Conservation (phyloP, 2,888 invertebrate species). For the Euproctis similis region DNA sequence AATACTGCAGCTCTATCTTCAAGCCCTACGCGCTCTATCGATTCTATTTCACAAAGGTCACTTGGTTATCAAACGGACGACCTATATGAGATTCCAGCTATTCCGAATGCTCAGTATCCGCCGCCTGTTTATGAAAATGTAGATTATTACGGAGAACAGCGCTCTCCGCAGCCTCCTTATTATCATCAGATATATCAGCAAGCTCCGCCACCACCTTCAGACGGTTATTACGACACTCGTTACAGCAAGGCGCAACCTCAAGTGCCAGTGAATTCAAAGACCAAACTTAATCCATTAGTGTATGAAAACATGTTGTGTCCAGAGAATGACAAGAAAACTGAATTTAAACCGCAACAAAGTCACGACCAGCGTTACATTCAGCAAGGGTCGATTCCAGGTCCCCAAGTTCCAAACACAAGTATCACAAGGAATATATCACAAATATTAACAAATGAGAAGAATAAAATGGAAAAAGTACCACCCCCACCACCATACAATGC, state of each 20-base stretch:
- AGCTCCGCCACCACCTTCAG: conserved; percentile 55
- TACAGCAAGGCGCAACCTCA: conserved; percentile 89
- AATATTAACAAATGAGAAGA: conserved; percentile 56
- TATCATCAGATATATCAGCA: conserved; percentile 76
- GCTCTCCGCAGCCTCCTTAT: conserved; percentile 75
- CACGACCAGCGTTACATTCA: conserved; percentile 58
- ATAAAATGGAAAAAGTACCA: conserved; percentile 72
- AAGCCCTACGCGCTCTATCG: conserved; percentile 78
- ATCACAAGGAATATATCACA: conserved; percentile 46
- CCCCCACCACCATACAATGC: conserved; percentile 62
- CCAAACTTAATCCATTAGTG: conserved; percentile 53
- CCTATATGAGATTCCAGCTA: conserved; percentile 62
- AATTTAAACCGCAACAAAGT: conserved; percentile 47
- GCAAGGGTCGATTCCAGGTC: conserved; percentile 59
- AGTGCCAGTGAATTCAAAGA: conserved; percentile 78
- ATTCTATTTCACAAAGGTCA: conserved; percentile 78
- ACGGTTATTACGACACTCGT: conserved; percentile 70
- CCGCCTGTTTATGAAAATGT: conserved; percentile 86
- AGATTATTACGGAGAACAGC: conserved; percentile 82
- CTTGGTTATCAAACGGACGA: conserved; percentile 66
- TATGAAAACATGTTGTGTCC: conserved; percentile 71
- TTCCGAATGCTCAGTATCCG: conserved; percentile 54
- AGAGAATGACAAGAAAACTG: conserved; percentile 58
- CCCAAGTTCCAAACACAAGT: conserved; percentile 58
- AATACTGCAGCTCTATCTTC: conserved; percentile 53